Conservation (phyloP, 2,797 vertebrate genomes). For the Rhynchotus rufescens region DNA sequence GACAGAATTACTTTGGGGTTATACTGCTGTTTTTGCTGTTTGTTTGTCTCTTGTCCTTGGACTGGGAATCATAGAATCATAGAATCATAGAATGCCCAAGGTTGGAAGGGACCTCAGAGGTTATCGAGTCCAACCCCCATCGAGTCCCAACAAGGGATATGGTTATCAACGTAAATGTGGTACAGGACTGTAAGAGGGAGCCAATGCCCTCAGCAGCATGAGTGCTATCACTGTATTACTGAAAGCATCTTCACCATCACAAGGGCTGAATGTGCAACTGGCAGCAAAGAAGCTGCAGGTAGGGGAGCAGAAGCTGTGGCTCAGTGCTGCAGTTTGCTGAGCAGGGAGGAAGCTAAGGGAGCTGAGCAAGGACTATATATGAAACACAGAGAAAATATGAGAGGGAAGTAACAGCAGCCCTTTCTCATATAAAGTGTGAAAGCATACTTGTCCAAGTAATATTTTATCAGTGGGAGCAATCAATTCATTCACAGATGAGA, state of each 20-base stretch:
- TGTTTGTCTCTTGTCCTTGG: neutral
- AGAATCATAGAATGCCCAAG: no score
- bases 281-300: neutral
- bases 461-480: fast-evolving
- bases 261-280: neutral
- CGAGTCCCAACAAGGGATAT: no score
- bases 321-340: neutral
- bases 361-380: neutral
- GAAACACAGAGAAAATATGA: neutral
- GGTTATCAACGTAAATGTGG: neutral
- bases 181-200: neutral
- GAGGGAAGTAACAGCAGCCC: neutral
- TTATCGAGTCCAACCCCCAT: no score
- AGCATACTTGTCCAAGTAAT: neutral
- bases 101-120: no score
- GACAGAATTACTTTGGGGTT: neutral
- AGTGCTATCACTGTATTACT: fast-evolving
- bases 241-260: neutral
- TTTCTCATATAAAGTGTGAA: neutral
- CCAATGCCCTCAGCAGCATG: neutral
- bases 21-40: neutral
- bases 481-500: neutral
- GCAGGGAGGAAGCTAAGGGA: neutral
- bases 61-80: no score
- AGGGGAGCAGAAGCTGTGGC: neutral